Evolutionary conservation across 2,113 vertebrate genomes (phyloP), one percentile per base, ranked within the genome.

Genomic region (Tringa solitaria): DNA sequence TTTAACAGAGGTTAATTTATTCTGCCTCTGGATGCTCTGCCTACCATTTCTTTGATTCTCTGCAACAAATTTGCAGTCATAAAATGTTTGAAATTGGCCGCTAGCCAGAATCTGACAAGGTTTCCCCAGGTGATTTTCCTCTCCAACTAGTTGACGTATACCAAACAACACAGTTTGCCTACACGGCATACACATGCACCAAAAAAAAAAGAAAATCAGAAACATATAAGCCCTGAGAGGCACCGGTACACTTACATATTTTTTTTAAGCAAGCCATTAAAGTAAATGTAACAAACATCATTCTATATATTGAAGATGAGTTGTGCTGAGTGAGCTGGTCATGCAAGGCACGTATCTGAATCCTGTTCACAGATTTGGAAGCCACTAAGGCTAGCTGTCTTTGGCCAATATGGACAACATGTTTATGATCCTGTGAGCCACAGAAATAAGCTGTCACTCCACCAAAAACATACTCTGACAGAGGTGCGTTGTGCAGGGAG

Each of bases 11-110:
- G 75, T 60, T 84, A 56, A 86, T 88, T 92, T 77, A 73, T 63
- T 91, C 80, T 92, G 79, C 60, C 84, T 83, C 85, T 84, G 80
- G 56, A 93, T 91, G 37, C 43, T 94, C 67, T 94, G 39, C 57
- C 78, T 87, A 39, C 63, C 1, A 0, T 51, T 75, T 81, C 50
- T 78, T 87, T 91, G 83, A 87, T 95, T 88, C 92, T 88, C 45
- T 75, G 87, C 69, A 83, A 89, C 8, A 81, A 54, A 93, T 92
- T 23, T 76, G 17, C 48, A 90, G 57, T 79, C 72, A 22, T 33
- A 53, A 92, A 91, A 48, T 63, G 61, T 79, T 90, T 69, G 54
- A 87, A 77, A 79, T 57, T 43, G 4, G 74, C 72, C 63, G 63
- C 46, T 53, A 64, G 85, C 51, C 83, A 88, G 43, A 78, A 63